Conservation (phyloP, 2,113 vertebrate species). For the Falco punctatus region DNA sequence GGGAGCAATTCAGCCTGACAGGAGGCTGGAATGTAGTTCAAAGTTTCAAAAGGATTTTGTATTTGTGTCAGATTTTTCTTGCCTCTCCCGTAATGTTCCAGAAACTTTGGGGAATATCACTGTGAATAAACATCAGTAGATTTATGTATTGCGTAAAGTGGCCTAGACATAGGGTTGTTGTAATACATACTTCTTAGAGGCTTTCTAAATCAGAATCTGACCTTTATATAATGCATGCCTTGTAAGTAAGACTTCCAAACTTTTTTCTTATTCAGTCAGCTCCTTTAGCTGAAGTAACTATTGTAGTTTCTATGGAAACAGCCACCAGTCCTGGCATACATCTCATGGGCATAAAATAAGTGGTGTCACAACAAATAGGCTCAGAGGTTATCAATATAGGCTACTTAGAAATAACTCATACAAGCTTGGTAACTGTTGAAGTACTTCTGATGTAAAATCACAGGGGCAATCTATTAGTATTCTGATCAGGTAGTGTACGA, state of each 20-base stretch:
- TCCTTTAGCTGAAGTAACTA: neutral
- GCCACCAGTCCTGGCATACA: neutral
- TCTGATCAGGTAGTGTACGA: neutral
- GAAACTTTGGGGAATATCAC: neutral
- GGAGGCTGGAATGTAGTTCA: neutral
- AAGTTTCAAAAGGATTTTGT: neutral
- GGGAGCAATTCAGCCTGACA: neutral
- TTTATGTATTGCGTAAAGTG: neutral
- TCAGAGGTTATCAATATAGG: constrained; percentile 58
- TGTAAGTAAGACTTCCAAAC: constrained; percentile 18
- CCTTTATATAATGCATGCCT: neutral
- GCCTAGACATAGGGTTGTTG: neutral
- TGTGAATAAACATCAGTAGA: neutral
- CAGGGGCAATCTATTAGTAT: neutral
- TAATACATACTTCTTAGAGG: neutral
- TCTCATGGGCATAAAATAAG: constrained; percentile 65
- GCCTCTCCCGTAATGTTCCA: neutral
- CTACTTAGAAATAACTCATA: constrained; percentile 65
- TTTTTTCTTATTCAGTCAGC: neutral
- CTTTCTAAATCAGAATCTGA: neutral
- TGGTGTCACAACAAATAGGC: constrained; percentile 62
- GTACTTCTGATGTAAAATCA: constrained; percentile 8
- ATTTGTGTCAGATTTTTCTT: neutral
- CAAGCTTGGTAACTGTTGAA: constrained; percentile 23
- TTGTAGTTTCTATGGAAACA: constrained; percentile 58